phyloP scores from a whole-genome alignment of 2,888 invertebrate species.

The Conomelus anceps region DNA sequence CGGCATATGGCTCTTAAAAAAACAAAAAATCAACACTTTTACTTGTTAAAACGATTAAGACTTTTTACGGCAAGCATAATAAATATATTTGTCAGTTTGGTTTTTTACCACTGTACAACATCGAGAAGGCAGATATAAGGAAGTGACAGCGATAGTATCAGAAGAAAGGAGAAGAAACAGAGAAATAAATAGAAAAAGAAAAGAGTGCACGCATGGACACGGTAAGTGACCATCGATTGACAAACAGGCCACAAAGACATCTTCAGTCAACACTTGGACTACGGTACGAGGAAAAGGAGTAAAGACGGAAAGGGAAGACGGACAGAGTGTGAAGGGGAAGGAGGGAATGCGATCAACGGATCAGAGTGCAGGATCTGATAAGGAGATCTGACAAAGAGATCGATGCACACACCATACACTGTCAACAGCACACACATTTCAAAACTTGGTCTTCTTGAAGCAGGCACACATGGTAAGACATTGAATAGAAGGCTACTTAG shows the following conservation, averaged over 20 bases:
- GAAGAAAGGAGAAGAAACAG: slow-evolving; percentile 24
- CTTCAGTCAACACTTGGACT: too few species aligned
- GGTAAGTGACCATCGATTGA: slow-evolving; percentile 18
- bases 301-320: neutral
- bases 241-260: slow-evolving; percentile 9
- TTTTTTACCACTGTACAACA: slow-evolving; percentile 28
- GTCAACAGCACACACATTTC: neutral
- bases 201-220: slow-evolving; percentile 32
- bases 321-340: slow-evolving; percentile 20
- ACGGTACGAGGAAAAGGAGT: neutral
- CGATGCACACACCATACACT: neutral
- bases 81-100: slow-evolving; percentile 25
- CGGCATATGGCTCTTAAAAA: slow-evolving; percentile 22
- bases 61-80: slow-evolving; percentile 17
- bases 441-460: neutral
- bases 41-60: neutral
- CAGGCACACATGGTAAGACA: neutral
- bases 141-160: slow-evolving; percentile 30
- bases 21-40: neutral
- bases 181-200: slow-evolving; percentile 31
- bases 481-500: neutral
- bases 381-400: neutral
- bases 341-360: neutral
- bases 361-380: neutral
- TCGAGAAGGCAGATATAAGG: slow-evolving; percentile 29